A percentile compares a stretch with the other conserved stretches of the same genome.
Conservation (phyloP, 2,113 vertebrate genomes). For the Nerophis ophidion region DNA sequence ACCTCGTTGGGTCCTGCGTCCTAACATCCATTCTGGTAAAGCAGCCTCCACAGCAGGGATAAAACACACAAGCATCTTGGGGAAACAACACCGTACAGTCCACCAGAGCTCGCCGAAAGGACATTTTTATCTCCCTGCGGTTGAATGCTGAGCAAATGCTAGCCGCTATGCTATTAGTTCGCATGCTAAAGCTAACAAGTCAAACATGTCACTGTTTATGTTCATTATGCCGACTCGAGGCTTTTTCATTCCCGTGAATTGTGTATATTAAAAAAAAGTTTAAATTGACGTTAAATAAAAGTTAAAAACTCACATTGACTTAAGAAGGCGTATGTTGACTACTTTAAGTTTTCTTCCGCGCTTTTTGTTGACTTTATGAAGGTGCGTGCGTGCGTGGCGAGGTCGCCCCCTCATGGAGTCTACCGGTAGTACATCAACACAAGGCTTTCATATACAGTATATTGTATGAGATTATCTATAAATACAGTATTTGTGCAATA, state of each 20-base stretch:
- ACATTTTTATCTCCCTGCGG: constrained; percentile 34
- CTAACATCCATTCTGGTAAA: constrained; percentile 50
- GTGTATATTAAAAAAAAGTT: not conserved
- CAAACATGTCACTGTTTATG: not conserved
- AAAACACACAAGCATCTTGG: constrained; percentile 51
- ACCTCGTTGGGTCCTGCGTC: constrained; percentile 39
- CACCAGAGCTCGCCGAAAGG: constrained; percentile 46
- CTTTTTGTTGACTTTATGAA: no score
- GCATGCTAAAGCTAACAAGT: not conserved
- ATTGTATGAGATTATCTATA: no score
- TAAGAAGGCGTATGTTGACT: not conserved
- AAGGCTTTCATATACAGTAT: not conserved
- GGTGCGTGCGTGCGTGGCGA: not conserved
- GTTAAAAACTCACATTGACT: not conserved
- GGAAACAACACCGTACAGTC: constrained; percentile 56
- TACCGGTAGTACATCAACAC: not conserved
- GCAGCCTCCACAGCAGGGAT: constrained; percentile 62
- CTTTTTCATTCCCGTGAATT: no score
- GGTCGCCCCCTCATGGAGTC: not conserved
- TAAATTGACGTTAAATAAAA: not conserved
- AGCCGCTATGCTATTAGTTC: not conserved
- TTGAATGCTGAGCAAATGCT: not conserved
- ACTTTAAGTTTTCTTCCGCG: not conserved
- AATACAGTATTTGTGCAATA: no score
- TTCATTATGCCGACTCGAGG: no score